Base-by-base conservation (phyloP, 2,797 vertebrate genomes). In the Gila robusta region DNA sequence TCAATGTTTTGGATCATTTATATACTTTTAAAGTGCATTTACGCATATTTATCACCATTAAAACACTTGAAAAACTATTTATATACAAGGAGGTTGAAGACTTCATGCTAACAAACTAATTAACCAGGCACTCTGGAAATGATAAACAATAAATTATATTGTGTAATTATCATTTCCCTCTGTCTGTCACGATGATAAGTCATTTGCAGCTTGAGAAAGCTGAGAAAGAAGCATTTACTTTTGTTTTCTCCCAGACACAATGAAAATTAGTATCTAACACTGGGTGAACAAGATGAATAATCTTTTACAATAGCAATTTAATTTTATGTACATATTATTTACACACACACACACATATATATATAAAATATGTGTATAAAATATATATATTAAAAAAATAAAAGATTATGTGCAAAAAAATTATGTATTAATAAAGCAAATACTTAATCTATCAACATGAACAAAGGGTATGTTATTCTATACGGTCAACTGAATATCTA, bases 161-260 rank as follows among this genome's bases (percentile, higher is more conserved):
- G 23, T 70, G 77, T 52, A 67, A 83, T 80, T 82, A 79, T 81
- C 47, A 88, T 83, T 82, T 49, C 52, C 70, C 4, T 74, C 70
- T 83, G 79, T 49, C 78, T 79, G 67, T 82, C 73, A 82, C 79
- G 76, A 81, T 67, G 80, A 52, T 37, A 83, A 82, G 79, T 74
- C 35, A 88, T 84, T 74, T 84, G 37, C 84, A 86, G 81, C 76
- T 79, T 84, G 84, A 71, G 8, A 47, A 62, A 47, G 26, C 49
- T 70, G 47, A 23, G n/a, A 70, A 77, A 64, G 2, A 64, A 35
- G 10, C 7, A 67, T 78, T 83, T 62, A 78, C 54, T 59, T 86
- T 26, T 52, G 59, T 35, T 81, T 78, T 84, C 23, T 16, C 56
- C 41, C 37, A 76, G 35, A 70, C 59, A 85, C 52, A 87, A 49